Evolutionary conservation across 2,113 vertebrate genomes (phyloP), one percentile per base, ranked within the genome.

Genomic region (Gallinago undulata): DNA sequence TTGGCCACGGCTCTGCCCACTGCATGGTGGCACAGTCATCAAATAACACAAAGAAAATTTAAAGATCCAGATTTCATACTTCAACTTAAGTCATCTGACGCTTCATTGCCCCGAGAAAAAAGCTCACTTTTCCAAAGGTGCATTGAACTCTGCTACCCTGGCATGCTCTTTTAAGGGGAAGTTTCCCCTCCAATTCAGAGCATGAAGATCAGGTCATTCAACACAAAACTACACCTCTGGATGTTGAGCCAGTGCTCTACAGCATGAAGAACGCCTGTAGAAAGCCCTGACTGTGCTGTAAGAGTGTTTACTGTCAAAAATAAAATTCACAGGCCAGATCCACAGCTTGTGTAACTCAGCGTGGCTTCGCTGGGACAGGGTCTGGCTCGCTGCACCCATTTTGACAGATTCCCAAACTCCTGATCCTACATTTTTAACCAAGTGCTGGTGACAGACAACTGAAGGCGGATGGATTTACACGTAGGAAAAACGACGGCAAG

Each of bases 241-340:
- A 67, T 72, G 51, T 77, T 92, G 73, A 89, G 57, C 48, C 56
- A 87, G 48, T 82, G 51, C 62, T 91, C 63, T 69, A 0, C 18
- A 45, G 47, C 69, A 90, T 41, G 79, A 90, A 84, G 59, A 86
- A 72, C 57, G 63, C 30, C 45, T 57, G 55, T 73, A 82, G 47
- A 90, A 95, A 96, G n/a, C 47, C 80, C 80, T 93, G 83, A 90
- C 72, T 81, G 18, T 77, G 76, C 60, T 90, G 47, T 84, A 83
- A 73, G 19, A 56, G 39, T 33, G 15, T 86, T 55, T 81, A 84
- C 51, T 81, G 48, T 84, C 72, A 92, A 94, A 96, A 86, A 90
- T 51, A 84, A 92, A 94, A 93, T 93, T 94, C 66, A 87, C 28
- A 56, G 59, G 27, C 51, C 67, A 82, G 33, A 77, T 69, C 41